Percentiles rank a stretch among this genome's conserved stretches.
Conservation (phyloP, 2,888 invertebrate species). For the Clanis bilineata region DNA sequence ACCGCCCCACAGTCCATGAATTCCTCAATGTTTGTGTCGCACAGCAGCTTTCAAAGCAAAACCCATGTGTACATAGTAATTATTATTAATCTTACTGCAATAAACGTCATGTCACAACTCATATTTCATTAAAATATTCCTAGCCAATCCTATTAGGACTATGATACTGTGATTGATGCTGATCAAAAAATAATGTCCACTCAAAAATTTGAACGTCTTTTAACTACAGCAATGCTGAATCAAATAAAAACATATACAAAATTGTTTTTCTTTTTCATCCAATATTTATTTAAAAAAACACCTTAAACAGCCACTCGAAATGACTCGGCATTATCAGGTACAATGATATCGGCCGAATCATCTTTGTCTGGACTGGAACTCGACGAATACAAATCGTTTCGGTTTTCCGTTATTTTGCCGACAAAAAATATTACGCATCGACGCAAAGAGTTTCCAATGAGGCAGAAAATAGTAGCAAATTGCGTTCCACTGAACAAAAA, state of each 20-base stretch:
- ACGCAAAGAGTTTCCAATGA: background rate
- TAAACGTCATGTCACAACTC: too few species aligned
- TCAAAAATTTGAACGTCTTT: too few species aligned
- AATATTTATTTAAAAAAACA: background rate
- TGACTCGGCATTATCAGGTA: background rate
- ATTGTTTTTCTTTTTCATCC: background rate
- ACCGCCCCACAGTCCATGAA: background rate
- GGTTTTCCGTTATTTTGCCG: background rate
- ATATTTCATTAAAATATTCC: too few species aligned
- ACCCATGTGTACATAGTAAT: too few species aligned
- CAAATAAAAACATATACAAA: background rate
- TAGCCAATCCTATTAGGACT: too few species aligned
- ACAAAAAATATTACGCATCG: background rate
- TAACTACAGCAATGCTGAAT: background rate
- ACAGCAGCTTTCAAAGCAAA: background rate
- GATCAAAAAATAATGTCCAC: too few species aligned
- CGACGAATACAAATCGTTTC: background rate
- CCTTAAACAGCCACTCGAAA: background rate
- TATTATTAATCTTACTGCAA: too few species aligned
- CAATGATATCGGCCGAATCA: background rate
- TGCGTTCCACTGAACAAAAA: background rate
- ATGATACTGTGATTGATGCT: too few species aligned
- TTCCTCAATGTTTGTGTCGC: background rate
- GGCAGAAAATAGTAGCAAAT: slow-evolving; percentile 1
- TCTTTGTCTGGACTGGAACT: background rate